Base-by-base conservation (phyloP, 2,113 vertebrate species). In the Alaudala cheleensis region DNA sequence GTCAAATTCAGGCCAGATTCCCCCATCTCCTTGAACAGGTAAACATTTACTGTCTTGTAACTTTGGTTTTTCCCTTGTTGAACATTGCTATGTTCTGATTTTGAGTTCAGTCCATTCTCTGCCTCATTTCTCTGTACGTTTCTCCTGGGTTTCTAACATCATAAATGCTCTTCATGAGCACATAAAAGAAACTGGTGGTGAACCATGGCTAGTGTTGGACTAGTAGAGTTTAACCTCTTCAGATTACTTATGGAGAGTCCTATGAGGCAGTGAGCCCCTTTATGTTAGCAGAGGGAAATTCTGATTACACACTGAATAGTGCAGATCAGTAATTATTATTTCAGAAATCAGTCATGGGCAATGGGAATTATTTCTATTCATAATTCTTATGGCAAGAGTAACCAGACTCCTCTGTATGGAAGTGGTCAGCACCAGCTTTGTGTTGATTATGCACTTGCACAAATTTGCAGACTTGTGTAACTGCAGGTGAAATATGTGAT, bases 21-120 rank as follows among this genome's bases (percentile, higher is more conserved):
- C 99, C 99, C 65, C 98, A 99, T 91, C 98, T 99, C 64, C 99
- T 99, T 97, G 99, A 99, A 95, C 99, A 99, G 98, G 99, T 99
- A 98, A 96, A 50, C 40, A 56, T 87, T 76, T 44, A 92, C 54
- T 86, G 3, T 88, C 44, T 76, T 88, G 11, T 88, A 89, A 45
- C 39, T 74, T 77, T 54, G 26, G 0, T 73, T 81, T 87, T 87
- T 9, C 14, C 31, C 9, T 25, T 87, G 42, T 56, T 81, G 44
- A 71, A 31, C 29, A 58, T 26, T 25, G 10, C 9, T 57, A 0
- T 69, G 12, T 39, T 88, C 24, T 78, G 81, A 22, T 50, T 6
- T 23, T 74, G 37, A 85, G 47, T 80, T 57, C 4, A 5, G 12
- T 66, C 24, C 20, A 20, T 61, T 53, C 42, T 93, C 25, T 81